phyloP scores from a whole-genome alignment of 1,140 invertebrate genomes.

The Conus betulinus region DNA sequence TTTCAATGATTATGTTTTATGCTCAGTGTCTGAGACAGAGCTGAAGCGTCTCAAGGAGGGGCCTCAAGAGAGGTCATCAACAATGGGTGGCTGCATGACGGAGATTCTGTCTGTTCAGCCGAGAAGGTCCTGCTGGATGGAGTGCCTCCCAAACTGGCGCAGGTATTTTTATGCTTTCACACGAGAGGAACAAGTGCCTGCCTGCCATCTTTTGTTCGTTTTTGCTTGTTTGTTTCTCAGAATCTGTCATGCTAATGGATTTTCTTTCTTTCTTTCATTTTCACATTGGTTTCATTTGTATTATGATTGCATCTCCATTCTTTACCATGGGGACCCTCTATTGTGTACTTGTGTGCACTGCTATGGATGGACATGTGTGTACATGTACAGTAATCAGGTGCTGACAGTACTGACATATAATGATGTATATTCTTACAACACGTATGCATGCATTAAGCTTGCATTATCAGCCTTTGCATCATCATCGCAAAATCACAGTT shows the following conservation, averaged over 20 bases:
- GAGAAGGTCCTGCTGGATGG: conserved; percentile 90
- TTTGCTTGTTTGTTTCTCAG: neutral
- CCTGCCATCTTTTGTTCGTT: neutral
- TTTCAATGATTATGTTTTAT: too few relatives aligned
- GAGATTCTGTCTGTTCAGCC: conserved; percentile 85
- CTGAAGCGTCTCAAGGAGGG: conserved; percentile 86
- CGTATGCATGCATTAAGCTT: too few relatives aligned
- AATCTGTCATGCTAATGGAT: too few relatives aligned
- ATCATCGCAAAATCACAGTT: too few relatives aligned
- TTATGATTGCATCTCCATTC: too few relatives aligned
- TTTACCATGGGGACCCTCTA: too few relatives aligned
- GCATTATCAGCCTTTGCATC: too few relatives aligned
- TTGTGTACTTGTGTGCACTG: neutral
- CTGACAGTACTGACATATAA: too few relatives aligned
- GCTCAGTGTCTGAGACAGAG: conserved; percentile 87
- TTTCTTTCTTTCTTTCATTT: too few relatives aligned
- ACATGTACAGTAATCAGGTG: neutral
- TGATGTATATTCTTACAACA: too few relatives aligned
- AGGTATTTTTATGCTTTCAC: conserved; percentile 75
- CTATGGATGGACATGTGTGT: neutral
- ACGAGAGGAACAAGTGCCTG: neutral
- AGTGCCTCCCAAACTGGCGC: conserved; percentile 85
- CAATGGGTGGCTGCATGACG: conserved; percentile 83
- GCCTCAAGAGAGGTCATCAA: conserved; percentile 88
- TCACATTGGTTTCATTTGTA: too few relatives aligned